A percentile compares a stretch with the other conserved stretches of the same genome.
Evolutionary conservation across 1,140 invertebrate genomes (phyloP).

Genomic region (Augochlora pura): DNA sequence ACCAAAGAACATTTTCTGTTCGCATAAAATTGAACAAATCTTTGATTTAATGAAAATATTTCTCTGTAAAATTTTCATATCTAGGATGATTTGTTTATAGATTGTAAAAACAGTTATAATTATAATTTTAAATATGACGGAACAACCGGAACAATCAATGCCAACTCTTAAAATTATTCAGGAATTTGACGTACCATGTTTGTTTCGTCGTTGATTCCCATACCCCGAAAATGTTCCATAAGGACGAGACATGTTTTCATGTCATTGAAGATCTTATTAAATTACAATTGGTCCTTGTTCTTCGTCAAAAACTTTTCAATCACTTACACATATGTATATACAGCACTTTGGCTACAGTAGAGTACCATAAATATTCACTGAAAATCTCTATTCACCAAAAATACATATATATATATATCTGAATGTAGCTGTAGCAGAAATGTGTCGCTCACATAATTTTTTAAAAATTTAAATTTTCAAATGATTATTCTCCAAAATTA

Average conservation of each 20-base stretch:
- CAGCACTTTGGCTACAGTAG: neutral
- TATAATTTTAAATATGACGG: no score
- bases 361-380: neutral
- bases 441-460: no score
- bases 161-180: neutral
- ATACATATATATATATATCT: no score
- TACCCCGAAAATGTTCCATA: neutral
- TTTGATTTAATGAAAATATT: no score
- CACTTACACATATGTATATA: slow-evolving; percentile 15
- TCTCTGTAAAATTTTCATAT: no score
- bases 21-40: no score
- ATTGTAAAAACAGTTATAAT: no score
- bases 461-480: no score
- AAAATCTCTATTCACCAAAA: neutral
- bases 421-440: no score
- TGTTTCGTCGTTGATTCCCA: neutral
- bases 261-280: neutral
- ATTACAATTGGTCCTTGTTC: neutral
- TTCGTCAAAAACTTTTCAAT: neutral
- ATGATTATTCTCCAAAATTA: no score
- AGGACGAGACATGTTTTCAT: slow-evolving; percentile 10
- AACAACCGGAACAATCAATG: no score
- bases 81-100: no score
- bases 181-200: slow-evolving; percentile 8
- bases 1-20: neutral